These are phyloP conservation scores for Pandemis corylana DNA, from an alignment of 2,888 invertebrate genomes.

Conservation along the genomic window DNA sequence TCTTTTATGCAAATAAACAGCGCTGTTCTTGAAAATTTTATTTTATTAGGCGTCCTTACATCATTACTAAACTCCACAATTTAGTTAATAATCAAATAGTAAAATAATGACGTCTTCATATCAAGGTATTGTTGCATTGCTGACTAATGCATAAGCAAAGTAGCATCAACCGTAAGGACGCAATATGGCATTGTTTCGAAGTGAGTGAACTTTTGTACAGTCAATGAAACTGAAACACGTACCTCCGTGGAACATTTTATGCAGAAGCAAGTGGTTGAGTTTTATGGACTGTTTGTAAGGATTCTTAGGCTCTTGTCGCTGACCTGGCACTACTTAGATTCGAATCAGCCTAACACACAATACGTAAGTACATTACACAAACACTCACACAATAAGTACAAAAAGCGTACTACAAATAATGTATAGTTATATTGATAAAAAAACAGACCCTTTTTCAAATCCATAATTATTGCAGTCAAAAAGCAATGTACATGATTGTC, in stretches of 20 bases:
- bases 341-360: conserved; percentile 23
- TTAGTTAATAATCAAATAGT: too few relatives aligned
- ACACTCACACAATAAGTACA: conserved; percentile 73
- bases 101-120: too few relatives aligned
- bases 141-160: background rate
- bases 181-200: background rate
- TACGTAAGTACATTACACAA: conserved; percentile 61
- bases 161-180: background rate
- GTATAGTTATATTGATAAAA: conserved; percentile 62
- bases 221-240: background rate
- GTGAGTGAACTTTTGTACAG: background rate
- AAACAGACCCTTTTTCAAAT: conserved; percentile 56
- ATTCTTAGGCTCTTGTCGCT: background rate
- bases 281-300: background rate
- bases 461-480: conserved; percentile 21
- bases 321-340: conserved; percentile 6
- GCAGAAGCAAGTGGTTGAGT: too few relatives aligned
- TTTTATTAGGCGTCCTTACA: background rate
- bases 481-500: conserved; percentile 29
- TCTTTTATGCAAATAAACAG: background rate
- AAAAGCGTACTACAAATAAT: conserved; percentile 64
- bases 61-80: background rate
- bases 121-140: background rate
- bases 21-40: background rate
- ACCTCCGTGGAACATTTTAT: background rate